A percentile compares a stretch with the other conserved stretches of the same genome.
phyloP scores from a whole-genome alignment of 2,113 vertebrate species.

The Notarius quadriscutis region DNA sequence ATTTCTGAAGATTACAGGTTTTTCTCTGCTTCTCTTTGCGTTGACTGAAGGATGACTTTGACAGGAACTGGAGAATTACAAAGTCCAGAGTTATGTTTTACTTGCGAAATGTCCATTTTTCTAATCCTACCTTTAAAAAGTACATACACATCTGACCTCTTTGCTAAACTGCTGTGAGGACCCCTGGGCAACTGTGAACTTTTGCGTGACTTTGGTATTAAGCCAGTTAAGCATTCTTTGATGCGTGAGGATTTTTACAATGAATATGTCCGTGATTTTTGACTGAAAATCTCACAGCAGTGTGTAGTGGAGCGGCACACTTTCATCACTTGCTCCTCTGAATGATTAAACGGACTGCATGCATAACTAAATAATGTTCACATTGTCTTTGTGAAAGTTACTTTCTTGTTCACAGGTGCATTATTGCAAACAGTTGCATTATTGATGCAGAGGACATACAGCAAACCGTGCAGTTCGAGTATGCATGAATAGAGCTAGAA shows the following conservation, averaged over 20 bases:
- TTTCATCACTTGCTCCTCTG: not conserved
- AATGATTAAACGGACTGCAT: conserved; percentile 25
- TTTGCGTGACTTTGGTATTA: conserved; percentile 16
- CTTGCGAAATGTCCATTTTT: conserved; percentile 49
- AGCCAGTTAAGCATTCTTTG: conserved; percentile 22
- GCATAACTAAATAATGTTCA: not conserved
- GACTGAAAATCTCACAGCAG: conserved; percentile 39
- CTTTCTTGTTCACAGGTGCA: not conserved
- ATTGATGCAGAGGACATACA: not conserved
- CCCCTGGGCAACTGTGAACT: conserved; percentile 10
- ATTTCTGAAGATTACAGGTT: conserved; percentile 48
- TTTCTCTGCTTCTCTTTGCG: conserved; percentile 6
- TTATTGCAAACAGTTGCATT: conserved; percentile 1
- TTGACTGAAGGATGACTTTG: not conserved
- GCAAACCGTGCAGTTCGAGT: conserved; percentile 1
- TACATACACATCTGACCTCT: not conserved
- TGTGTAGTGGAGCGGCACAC: not conserved
- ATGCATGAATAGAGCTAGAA: not conserved
- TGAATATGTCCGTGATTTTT: conserved; percentile 28
- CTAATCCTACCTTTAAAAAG: conserved; percentile 37
- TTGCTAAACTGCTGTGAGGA: conserved; percentile 30
- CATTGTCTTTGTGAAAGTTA: conserved; percentile 13
- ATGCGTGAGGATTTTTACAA: conserved; percentile 41
- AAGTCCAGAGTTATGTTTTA: conserved; percentile 52
- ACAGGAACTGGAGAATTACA: conserved; percentile 29